Evolutionary conservation across 2,797 vertebrate genomes (phyloP), one percentile per base, ranked within the genome.

Genomic region (Malurus leucopterus): DNA sequence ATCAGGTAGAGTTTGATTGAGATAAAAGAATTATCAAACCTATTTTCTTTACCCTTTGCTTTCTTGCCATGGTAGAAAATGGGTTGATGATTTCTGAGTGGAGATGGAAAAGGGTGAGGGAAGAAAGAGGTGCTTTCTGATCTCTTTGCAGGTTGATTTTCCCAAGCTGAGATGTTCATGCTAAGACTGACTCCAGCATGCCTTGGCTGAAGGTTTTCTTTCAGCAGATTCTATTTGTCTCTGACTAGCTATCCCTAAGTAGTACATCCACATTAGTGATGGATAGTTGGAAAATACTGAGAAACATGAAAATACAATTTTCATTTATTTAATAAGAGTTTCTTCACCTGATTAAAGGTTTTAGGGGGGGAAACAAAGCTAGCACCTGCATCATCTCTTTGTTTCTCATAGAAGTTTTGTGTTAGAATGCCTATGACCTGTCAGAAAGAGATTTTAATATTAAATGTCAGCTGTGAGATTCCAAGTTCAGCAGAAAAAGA

Each of bases 71-170:
- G 41, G 11, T 44, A 72, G 34, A 27, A 79, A 65, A 70, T 9
- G 4, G 9, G 3, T 26, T 73, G 44, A 38, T 53, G 44, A 1
- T 70, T 67, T 88, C 43, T 64, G 38, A 68, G 23, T 32, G 17
- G 6, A 64, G 11, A n/a, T 79, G 13, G 27, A 67, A 59, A 73
- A 0, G 1, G 15, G 3, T 58, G 23, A 73, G 30, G 26, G 27
- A 65, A 29, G 41, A 75, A 65, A 32, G 30, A 85, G 3, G 2
- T 73, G 8, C 13, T 83, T 81, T 91, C 27, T 74, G 34, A 57
- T 71, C 13, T 76, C n/a, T 58, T 84, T 78, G 27, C 13, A 81
- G 30, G 27, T 75, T 88, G 74, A 36, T 63, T 88, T 88, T 80
- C 38, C 27, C 21, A 27, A 61, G n/a, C 13, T 57, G 23, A 19